Base-by-base conservation (phyloP, 2,888 invertebrate species). In the Eilema sororculum region DNA sequence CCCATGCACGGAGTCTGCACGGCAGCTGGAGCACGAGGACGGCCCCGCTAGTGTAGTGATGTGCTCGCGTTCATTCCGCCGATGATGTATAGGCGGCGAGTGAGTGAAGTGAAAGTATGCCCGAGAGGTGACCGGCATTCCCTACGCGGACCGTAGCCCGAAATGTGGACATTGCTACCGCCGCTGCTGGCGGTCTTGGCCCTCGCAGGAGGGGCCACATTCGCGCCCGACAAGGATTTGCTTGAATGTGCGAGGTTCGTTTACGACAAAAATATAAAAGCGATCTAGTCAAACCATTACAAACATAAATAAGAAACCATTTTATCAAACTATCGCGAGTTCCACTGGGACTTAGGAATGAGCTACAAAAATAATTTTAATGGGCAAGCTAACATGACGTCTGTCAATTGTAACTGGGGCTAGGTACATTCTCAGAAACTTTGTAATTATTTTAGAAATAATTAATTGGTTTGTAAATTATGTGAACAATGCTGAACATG, bases 241-340 rank as follows among this genome's bases (percentile, higher is more conserved):
- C 91, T 95, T 59, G 95, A 95, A 82, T 95, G 95, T 84, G 95
- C 95, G 78, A 95, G 95, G 95, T 95, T 94, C 89, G 95, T 90
- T 80, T 66, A 71, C 72, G 61, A 68, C 57, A 57, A 75, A 65
- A 59, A 60, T 52, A 52, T 68, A 68, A 56, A 65, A 68, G 58
- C 20, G 1, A 33, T 57, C 41, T 33, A n/a, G 25, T 67, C 37
- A 65, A 63, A 67, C 61, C 25, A 22, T 28, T 20, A 57, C 46
- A 62, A 16, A 60, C 33, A n/a, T 62, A 75, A 71, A 74, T 67
- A 75, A 67, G 25, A 63, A 68, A 77, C 68, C 20, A 65, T 61
- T 3, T 74, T 69, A 80, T 77, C 69, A 68, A 64, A 63, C 65
- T 68, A 79, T 81, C 72, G 80, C 78, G 80, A 83, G 78, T 84